These are phyloP conservation scores for Euborellia annulipes DNA, from an alignment of 1,140 invertebrate genomes.

Conservation along the genomic window DNA sequence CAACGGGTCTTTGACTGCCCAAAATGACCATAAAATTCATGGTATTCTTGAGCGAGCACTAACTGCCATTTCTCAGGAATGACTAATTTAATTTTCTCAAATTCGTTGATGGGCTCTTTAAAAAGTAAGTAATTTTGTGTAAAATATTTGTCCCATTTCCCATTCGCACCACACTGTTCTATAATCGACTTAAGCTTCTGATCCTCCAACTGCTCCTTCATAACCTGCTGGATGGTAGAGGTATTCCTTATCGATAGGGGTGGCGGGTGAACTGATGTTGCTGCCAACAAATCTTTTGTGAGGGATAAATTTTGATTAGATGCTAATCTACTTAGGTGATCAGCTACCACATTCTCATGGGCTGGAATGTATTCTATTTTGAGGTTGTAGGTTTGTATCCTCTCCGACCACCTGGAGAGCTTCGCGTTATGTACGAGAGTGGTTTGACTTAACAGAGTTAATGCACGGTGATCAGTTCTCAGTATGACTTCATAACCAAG, in stretches of 20 bases:
- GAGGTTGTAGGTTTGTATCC: constrained; percentile 23
- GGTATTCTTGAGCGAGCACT: not conserved
- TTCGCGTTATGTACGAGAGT: constrained; percentile 17
- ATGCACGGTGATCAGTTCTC: constrained; percentile 26
- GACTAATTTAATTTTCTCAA: not conserved
- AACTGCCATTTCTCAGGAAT: not conserved
- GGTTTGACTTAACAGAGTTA: constrained; percentile 24
- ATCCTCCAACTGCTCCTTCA: not conserved
- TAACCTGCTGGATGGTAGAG: not conserved
- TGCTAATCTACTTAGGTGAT: constrained; percentile 15
- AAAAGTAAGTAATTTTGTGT: not conserved
- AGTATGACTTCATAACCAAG: constrained; percentile 23
- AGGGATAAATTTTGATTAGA: not conserved
- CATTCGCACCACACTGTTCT: not conserved
- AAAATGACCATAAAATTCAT: not conserved
- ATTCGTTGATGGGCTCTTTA: not conserved
- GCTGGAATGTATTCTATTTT: constrained; percentile 23
- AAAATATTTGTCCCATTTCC: not conserved
- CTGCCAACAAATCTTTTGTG: not conserved
- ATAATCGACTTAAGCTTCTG: no score
- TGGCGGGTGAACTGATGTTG: not conserved
- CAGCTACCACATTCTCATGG: constrained; percentile 20
- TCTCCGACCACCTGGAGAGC: constrained; percentile 21
- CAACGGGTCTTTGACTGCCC: not conserved
- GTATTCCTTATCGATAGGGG: not conserved